Conservation (phyloP, 2,888 invertebrate species). For the Pseudococcus viburni region DNA sequence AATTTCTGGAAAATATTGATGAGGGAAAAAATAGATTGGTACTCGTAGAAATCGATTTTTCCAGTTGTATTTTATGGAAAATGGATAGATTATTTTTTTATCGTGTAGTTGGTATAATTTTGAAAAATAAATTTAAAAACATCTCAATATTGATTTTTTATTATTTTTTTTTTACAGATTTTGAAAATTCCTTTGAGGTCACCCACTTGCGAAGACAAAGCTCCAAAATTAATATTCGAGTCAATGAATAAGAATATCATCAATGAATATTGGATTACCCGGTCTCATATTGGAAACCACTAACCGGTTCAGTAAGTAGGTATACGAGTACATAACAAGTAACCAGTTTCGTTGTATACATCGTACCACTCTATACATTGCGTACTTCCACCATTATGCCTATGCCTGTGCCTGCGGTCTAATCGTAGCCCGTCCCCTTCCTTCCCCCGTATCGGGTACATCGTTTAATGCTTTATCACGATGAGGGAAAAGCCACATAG, state of each 20-base stretch:
- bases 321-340: conserved; percentile 45
- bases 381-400: conserved; percentile 48
- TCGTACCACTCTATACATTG: conserved; percentile 8
- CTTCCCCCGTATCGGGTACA: conserved; percentile 8
- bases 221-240: neutral
- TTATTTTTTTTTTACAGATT: no score
- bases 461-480: conserved; percentile 57
- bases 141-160: no score
- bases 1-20: no score
- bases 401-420: conserved; percentile 36
- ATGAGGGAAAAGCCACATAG: conserved; percentile 51
- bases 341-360: conserved; percentile 40
- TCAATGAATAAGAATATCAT: conserved; percentile 2
- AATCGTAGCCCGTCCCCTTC: neutral
- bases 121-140: no score
- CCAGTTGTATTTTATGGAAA: no score
- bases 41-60: no score
- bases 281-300: conserved; percentile 11
- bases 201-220: no score
- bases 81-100: no score
- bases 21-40: no score
- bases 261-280: conserved; percentile 23
- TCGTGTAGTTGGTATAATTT: no score
- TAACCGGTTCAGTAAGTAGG: conserved; percentile 43
- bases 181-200: no score